A percentile compares a stretch with the other conserved stretches of the same genome.
Evolutionary conservation across 2,797 vertebrate genomes (phyloP).

Genomic region (Esox masquinongy): DNA sequence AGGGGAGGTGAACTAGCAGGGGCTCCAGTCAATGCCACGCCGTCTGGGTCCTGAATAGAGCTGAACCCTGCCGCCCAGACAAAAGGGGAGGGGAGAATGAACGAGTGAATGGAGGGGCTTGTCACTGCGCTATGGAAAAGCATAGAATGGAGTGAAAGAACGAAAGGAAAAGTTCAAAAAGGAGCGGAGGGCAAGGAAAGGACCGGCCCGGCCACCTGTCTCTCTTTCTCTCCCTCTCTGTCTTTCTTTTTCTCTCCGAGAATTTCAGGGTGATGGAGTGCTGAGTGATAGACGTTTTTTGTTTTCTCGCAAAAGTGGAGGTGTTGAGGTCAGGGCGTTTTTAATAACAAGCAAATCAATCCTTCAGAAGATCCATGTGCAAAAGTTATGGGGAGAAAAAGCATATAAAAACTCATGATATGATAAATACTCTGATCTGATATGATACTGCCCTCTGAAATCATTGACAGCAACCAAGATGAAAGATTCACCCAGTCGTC

Average conservation of each 20-base stretch:
- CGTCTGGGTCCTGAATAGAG: constrained; percentile 82
- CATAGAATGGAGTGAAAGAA: constrained; percentile 78
- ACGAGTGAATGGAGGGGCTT: constrained; percentile 77
- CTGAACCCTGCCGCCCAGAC: constrained; percentile 71
- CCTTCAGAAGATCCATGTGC: not conserved
- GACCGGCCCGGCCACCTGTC: constrained; percentile 77
- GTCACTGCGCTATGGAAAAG: constrained; percentile 74
- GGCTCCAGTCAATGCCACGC: constrained; percentile 78
- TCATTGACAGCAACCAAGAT: too few species aligned
- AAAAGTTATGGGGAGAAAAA: too few species aligned
- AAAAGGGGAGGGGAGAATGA: constrained; percentile 72
- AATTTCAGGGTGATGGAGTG: constrained; percentile 24
- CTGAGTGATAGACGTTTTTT: constrained; percentile 65
- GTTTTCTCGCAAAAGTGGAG: constrained; percentile 41
- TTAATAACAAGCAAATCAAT: not conserved
- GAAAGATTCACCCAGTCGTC: too few species aligned
- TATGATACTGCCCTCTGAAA: too few species aligned
- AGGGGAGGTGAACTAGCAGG: constrained; percentile 8
- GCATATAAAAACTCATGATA: too few species aligned
- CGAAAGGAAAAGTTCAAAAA: constrained; percentile 79
- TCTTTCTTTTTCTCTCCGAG: constrained; percentile 44
- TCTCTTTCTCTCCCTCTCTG: constrained; percentile 61
- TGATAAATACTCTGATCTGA: too few species aligned
- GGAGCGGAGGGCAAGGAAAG: constrained; percentile 74
- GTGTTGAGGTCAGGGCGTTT: constrained; percentile 62